Evolutionary conservation across 2,113 vertebrate genomes (phyloP).

Genomic region (Amblyornis subalaris): DNA sequence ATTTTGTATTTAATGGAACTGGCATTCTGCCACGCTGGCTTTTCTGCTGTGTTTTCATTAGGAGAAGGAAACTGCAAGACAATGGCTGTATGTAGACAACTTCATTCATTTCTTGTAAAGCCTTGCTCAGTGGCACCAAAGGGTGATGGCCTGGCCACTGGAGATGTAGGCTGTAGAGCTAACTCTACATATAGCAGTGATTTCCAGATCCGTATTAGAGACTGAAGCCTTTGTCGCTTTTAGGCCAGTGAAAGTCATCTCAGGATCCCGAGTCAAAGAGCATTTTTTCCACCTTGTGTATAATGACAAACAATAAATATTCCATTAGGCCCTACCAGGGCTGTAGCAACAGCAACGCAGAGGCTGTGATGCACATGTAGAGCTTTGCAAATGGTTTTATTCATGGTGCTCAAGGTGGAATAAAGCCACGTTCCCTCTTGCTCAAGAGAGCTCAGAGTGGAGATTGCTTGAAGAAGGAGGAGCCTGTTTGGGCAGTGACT

Average conservation of each 20-base stretch:
- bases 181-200: not conserved
- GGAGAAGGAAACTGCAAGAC: not conserved
- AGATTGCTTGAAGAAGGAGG: not conserved
- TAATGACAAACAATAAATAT: not conserved
- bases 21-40: not conserved
- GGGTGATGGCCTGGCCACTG: not conserved
- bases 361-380: not conserved
- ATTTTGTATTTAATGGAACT: not conserved
- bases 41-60: not conserved
- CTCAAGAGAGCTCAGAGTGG: not conserved
- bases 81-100: rapidly evolving
- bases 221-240: not conserved
- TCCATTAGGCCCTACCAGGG: not conserved
- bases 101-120: not conserved
- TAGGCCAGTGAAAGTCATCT: not conserved
- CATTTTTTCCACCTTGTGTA: not conserved
- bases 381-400: not conserved
- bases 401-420: not conserved
- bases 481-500: not conserved
- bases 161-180: not conserved
- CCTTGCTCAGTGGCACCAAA: rapidly evolving
- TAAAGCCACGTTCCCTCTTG: not conserved
- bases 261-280: not conserved
- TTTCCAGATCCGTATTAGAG: not conserved
- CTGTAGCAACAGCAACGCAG: not conserved